These are phyloP conservation scores for Amphipoea lucens DNA, from an alignment of 2,888 invertebrate genomes.

Conservation along the genomic window DNA sequence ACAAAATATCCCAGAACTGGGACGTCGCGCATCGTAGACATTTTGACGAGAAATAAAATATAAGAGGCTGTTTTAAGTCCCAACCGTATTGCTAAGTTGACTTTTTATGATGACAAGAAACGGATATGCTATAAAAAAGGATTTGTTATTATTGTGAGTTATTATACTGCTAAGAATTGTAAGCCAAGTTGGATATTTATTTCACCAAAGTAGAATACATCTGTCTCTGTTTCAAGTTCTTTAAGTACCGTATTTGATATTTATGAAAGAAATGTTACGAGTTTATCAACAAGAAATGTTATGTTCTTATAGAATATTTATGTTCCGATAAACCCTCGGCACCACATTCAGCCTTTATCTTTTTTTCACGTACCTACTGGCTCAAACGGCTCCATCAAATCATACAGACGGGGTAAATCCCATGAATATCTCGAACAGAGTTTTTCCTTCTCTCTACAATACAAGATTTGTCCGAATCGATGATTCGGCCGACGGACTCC, in stretches of 20 bases:
- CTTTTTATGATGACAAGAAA: constrained; percentile 23
- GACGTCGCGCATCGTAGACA: constrained; percentile 27
- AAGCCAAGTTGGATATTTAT: background rate
- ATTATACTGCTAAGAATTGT: constrained; percentile 8
- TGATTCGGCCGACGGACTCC: constrained; percentile 59
- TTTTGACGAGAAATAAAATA: constrained; percentile 50
- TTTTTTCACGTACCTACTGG: constrained; percentile 33
- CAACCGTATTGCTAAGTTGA: constrained; percentile 36
- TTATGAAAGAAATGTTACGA: constrained; percentile 16
- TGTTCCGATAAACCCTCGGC: constrained; percentile 22
- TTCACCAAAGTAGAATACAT: background rate
- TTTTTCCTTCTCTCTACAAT: constrained; percentile 57
- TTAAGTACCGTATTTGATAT: background rate
- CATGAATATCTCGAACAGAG: constrained; percentile 57
- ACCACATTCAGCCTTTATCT: constrained; percentile 12
- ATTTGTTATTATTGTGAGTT: constrained; percentile 19
- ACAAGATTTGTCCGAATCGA: constrained; percentile 68
- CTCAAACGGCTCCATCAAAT: constrained; percentile 51
- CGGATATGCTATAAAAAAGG: constrained; percentile 14
- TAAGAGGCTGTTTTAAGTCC: constrained; percentile 24
- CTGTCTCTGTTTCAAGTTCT: background rate
- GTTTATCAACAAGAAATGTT: constrained; percentile 22
- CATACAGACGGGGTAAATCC: constrained; percentile 41
- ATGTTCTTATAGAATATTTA: constrained; percentile 35
- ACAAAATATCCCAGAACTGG: constrained; percentile 49